These are phyloP conservation scores for Cheirogaleus medius DNA, from an alignment of 2,113 vertebrate species.

Conservation along the genomic window DNA sequence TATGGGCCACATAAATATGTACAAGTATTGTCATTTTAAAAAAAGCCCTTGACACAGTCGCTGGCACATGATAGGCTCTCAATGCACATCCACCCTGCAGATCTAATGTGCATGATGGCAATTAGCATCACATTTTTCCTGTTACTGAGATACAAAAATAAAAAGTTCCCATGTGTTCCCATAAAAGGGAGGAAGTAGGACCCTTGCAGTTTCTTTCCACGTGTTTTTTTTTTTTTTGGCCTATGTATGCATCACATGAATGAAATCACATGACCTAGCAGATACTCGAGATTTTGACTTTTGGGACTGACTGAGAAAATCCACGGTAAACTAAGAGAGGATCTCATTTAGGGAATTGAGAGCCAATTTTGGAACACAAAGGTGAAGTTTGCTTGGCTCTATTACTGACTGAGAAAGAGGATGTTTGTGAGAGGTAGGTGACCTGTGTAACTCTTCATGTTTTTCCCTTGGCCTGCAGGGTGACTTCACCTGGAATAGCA, in stretches of 20 bases:
- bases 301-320: not conserved
- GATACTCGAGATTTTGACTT: not conserved
- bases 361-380: not conserved
- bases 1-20: not conserved
- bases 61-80: not conserved
- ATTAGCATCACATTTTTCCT: not conserved
- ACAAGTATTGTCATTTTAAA: not conserved
- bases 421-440: constrained; percentile 60
- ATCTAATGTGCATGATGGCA: not conserved
- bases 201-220: not conserved
- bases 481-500: constrained; percentile 97
- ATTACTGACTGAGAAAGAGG: not conserved
- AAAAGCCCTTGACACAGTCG: not conserved
- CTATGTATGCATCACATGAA: not conserved
- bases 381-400: constrained; percentile 19
- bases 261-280: not conserved
- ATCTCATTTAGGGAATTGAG: not conserved
- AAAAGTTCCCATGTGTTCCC: not conserved
- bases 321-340: not conserved
- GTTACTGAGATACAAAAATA: not conserved
- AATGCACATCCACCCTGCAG: fast-evolving
- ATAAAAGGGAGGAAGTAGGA: not conserved
- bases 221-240: not conserved
- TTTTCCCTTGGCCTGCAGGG: constrained; percentile 87
- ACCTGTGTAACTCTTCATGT: constrained; percentile 71